phyloP scores from a whole-genome alignment of 2,113 vertebrate species.

The Tetraodon nigroviridis region DNA sequence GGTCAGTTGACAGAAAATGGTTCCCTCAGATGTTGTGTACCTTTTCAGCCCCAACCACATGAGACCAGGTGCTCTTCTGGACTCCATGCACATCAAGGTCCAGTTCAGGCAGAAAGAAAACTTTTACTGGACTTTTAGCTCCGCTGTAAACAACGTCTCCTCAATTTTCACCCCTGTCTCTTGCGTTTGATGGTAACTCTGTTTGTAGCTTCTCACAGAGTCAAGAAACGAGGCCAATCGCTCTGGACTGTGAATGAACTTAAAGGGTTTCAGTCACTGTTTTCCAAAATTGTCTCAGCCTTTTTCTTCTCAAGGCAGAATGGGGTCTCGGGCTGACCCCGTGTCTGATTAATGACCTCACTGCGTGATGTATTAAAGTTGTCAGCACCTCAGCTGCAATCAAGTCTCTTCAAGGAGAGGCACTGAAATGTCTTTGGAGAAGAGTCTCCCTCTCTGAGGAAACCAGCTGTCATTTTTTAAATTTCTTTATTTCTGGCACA shows the following conservation, averaged over 20 bases:
- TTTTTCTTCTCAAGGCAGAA: neutral
- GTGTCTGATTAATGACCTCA: conserved; percentile 7
- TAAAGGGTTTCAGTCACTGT: conserved; percentile 11
- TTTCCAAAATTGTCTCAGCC: conserved; percentile 19
- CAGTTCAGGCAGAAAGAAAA: conserved; percentile 2
- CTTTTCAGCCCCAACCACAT: conserved; percentile 16
- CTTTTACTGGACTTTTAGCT: conserved; percentile 17
- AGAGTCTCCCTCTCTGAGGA: conserved; percentile 36
- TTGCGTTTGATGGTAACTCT: conserved; percentile 9
- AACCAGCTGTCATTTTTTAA: conserved; percentile 66
- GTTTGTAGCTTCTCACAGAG: conserved; percentile 24
- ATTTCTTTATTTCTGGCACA: conserved; percentile 53
- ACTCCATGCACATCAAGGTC: neutral
- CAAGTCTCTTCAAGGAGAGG: conserved; percentile 20
- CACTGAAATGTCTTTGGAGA: conserved; percentile 29
- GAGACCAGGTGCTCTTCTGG: conserved; percentile 36
- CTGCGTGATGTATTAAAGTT: conserved; percentile 18
- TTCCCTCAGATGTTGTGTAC: conserved; percentile 45
- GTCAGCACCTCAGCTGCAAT: conserved; percentile 30
- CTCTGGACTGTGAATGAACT: conserved; percentile 30
- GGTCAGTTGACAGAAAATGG: conserved; percentile 37
- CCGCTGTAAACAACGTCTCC: conserved; percentile 21
- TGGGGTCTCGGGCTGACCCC: conserved; percentile 18
- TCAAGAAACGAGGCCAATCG: conserved; percentile 19
- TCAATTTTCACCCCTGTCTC: neutral